Conservation (phyloP, 2,113 vertebrate species). For the Pseudorhombus dupliciocellatus region DNA sequence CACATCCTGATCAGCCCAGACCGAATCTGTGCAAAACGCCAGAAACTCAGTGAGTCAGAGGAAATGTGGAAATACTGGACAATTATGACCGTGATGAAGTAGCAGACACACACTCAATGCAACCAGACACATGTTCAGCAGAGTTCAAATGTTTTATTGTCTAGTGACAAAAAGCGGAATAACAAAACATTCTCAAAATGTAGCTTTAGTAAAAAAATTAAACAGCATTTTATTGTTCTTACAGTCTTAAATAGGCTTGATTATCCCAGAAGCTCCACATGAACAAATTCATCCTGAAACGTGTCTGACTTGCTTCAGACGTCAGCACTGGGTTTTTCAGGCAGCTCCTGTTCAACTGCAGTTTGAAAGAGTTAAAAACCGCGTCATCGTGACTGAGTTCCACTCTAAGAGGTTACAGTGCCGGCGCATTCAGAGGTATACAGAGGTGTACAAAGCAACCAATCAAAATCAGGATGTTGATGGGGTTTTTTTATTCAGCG, state of each 20-base stretch:
- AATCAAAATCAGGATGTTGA: constrained; percentile 40
- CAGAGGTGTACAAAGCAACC: constrained; percentile 29
- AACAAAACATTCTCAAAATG: constrained; percentile 14
- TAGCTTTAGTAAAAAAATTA: constrained; percentile 43
- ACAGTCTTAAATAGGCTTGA: constrained; percentile 23
- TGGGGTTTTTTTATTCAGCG: constrained; percentile 51
- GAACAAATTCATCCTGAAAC: constrained; percentile 24
- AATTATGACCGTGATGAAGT: no score
- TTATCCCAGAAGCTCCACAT: neutral
- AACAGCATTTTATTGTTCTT: constrained; percentile 35
- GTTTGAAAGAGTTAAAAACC: neutral
- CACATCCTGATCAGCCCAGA: neutral
- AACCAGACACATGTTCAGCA: constrained; percentile 11
- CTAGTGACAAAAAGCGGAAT: constrained; percentile 30
- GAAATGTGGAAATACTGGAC: neutral
- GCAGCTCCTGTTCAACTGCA: neutral
- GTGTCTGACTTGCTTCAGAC: neutral
- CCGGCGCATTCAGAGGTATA: constrained; percentile 60
- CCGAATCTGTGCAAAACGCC: neutral
- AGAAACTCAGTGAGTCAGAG: neutral
- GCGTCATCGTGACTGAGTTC: constrained; percentile 24
- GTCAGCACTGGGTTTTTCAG: constrained; percentile 3
- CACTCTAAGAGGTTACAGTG: constrained; percentile 61
- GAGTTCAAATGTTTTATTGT: constrained; percentile 35
- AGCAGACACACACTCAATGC: neutral